These are phyloP conservation scores for Sula dactylatra DNA, from an alignment of 2,113 vertebrate genomes.

Conservation along the genomic window DNA sequence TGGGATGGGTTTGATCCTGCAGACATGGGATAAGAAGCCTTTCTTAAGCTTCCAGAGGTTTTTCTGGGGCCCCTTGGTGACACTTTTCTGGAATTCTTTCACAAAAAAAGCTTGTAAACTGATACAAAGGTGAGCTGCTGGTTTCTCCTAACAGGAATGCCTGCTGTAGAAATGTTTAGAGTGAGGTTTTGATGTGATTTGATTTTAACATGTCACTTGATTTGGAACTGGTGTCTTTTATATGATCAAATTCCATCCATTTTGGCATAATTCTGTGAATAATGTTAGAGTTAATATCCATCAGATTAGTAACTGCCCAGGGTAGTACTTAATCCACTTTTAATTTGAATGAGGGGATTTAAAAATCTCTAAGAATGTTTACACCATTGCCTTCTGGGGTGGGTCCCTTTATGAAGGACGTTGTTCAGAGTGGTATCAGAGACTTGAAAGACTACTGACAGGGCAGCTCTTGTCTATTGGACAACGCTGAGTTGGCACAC, in stretches of 20 bases:
- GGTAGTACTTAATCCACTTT: slow-evolving; percentile 65
- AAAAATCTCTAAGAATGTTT: slow-evolving; percentile 23
- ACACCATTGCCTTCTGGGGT: neutral
- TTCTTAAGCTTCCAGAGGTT: neutral
- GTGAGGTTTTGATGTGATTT: neutral
- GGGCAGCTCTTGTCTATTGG: neutral
- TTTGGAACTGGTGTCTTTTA: slow-evolving; percentile 48
- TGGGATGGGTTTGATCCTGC: neutral
- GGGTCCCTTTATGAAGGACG: slow-evolving; percentile 4
- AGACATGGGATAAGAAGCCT: neutral
- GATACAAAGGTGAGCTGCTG: neutral
- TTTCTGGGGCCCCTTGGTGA: neutral
- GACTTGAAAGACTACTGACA: neutral
- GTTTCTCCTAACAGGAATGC: neutral
- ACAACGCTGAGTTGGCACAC: neutral
- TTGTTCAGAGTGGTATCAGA: neutral
- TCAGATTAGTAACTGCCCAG: slow-evolving; percentile 47
- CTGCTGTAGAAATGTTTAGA: neutral
- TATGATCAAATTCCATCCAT: slow-evolving; percentile 48
- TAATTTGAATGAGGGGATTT: slow-evolving; percentile 57
- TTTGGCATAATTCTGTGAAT: slow-evolving; percentile 1
- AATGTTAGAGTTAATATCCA: neutral
- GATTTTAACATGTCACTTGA: slow-evolving; percentile 21
- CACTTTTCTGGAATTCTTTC: neutral
- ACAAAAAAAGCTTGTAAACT: neutral